These are phyloP conservation scores for Rhagium mordax DNA, from an alignment of 2,888 invertebrate species.

Conservation along the genomic window DNA sequence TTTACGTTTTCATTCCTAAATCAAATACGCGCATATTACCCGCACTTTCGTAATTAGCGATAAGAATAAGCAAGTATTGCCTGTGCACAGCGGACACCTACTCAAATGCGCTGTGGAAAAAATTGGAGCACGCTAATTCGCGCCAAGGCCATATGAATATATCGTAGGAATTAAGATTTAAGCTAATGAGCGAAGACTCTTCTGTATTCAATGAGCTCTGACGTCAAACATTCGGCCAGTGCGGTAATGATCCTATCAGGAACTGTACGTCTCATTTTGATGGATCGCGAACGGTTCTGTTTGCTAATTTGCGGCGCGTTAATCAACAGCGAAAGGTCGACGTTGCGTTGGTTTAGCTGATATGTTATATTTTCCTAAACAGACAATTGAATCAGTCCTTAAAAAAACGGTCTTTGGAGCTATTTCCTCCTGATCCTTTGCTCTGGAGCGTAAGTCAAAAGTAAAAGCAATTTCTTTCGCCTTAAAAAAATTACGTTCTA, in stretches of 20 bases:
- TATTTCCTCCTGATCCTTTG: too few relatives aligned
- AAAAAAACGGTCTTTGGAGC: too few relatives aligned
- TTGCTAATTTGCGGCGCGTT: slow-evolving; percentile 2
- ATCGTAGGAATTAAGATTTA: slow-evolving; percentile 60
- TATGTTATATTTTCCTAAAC: too few relatives aligned
- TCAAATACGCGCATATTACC: neutral
- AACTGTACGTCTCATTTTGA: slow-evolving; percentile 15
- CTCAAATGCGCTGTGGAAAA: slow-evolving; percentile 35
- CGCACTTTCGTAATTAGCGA: slow-evolving; percentile 1
- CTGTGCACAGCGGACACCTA: slow-evolving; percentile 12
- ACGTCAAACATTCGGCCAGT: slow-evolving; percentile 36
- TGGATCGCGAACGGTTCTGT: neutral
- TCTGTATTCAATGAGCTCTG: slow-evolving; percentile 29
- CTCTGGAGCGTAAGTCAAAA: too few relatives aligned
- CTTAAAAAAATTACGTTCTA: too few relatives aligned
- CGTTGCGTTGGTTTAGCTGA: neutral
- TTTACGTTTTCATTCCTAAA: too few relatives aligned
- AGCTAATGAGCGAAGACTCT: slow-evolving; percentile 57
- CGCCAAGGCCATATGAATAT: slow-evolving; percentile 64
- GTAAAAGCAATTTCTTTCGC: too few relatives aligned
- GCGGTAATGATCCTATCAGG: slow-evolving; percentile 39
- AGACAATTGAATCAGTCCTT: too few relatives aligned
- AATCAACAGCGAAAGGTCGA: neutral
- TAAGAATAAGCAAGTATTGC: slow-evolving; percentile 3
- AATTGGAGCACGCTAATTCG: slow-evolving; percentile 60